Conservation (phyloP, 2,888 invertebrate species). For the Papilio elwesi region DNA sequence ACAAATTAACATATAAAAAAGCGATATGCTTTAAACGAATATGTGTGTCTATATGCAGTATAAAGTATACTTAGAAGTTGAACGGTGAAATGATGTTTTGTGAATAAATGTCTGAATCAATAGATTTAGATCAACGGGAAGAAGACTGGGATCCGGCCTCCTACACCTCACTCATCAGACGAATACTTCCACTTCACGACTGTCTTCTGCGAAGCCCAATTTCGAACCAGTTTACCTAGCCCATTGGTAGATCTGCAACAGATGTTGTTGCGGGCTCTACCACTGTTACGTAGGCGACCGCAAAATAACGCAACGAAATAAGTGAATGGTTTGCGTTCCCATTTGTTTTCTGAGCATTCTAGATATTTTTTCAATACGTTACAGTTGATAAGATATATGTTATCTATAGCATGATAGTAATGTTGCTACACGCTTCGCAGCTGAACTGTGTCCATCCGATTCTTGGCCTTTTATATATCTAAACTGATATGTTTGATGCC, state of each 20-base stretch:
- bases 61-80: too few species aligned
- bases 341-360: constrained; percentile 5
- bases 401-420: neutral
- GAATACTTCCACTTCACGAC: too few species aligned
- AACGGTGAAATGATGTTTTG: too few species aligned
- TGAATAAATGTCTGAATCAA: too few species aligned
- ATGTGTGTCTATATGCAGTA: too few species aligned
- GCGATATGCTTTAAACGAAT: too few species aligned
- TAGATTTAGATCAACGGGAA: too few species aligned
- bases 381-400: constrained; percentile 3
- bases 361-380: neutral
- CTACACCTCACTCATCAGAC: too few species aligned
- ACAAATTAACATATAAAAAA: too few species aligned
- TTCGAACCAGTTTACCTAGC: too few species aligned
- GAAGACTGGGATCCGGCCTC: too few species aligned
- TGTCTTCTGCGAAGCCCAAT: too few species aligned
- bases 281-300: neutral
- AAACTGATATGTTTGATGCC: neutral
- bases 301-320: neutral
- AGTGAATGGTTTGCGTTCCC: neutral
- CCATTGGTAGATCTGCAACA: neutral
- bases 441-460: neutral
- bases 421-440: neutral
- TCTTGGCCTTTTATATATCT: neutral
- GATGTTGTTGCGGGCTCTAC: neutral